phyloP scores from a whole-genome alignment of 2,888 invertebrate genomes.

The Orthonychiurus folsomi region DNA sequence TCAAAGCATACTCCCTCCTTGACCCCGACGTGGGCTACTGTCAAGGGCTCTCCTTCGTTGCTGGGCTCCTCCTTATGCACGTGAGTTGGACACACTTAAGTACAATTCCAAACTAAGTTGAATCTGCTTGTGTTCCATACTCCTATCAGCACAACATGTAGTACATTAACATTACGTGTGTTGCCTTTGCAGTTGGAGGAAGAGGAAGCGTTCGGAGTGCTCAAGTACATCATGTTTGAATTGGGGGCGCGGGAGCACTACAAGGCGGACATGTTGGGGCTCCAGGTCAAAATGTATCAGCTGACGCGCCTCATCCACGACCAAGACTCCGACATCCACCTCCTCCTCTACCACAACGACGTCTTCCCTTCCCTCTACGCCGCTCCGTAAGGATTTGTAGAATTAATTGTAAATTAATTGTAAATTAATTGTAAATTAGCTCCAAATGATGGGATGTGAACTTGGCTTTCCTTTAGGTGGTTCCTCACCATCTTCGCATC shows the following conservation, averaged over 20 bases:
- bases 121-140: too few relatives aligned
- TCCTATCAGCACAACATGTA: too few relatives aligned
- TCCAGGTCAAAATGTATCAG: constrained; percentile 71
- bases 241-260: constrained; percentile 81
- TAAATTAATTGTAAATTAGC: too few relatives aligned
- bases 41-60: constrained; percentile 92
- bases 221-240: constrained; percentile 85
- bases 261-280: constrained; percentile 70
- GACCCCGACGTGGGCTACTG: constrained; percentile 94
- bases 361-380: constrained; percentile 90
- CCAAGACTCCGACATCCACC: constrained; percentile 71
- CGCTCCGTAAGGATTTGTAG: too few relatives aligned
- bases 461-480: too few relatives aligned
- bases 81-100: too few relatives aligned
- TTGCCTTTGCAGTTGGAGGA: constrained; percentile 89
- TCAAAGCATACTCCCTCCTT: constrained; percentile 89
- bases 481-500: constrained; percentile 91
- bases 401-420: too few relatives aligned
- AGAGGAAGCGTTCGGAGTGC: constrained; percentile 73
- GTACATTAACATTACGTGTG: constrained; percentile 23
- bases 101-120: too few relatives aligned
- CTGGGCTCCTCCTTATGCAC: constrained; percentile 83
- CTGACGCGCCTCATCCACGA: constrained; percentile 84
- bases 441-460: too few relatives aligned
- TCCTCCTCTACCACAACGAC: constrained; percentile 66